Base-by-base conservation (phyloP, 1,140 invertebrate genomes). In the Drosophila grimshawi region DNA sequence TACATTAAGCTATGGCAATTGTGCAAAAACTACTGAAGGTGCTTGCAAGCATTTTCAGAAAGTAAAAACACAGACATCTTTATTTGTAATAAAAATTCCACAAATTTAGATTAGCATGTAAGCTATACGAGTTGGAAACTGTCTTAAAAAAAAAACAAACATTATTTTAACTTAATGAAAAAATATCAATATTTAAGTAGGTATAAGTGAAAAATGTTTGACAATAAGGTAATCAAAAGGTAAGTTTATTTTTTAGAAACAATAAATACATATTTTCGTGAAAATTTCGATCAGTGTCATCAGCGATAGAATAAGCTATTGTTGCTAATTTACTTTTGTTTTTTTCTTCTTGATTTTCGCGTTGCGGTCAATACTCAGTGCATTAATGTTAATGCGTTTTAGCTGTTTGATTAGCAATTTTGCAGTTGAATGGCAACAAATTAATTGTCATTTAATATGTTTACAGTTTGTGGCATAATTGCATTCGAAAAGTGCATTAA, bases 381-480 rank as follows among this genome's bases (percentile, higher is more conserved):
- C 37, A 82, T 88, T 76, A 82, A 79, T 76, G 65, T 79, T 86
- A 86, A 86, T 88, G 83, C 65, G 80, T 76, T 82, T 86, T 73
- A 37, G 52, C 60, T 86, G 83, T 86, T 82, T 79, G 57, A 75
- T 52, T 80, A 65, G 75, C 65, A 81, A 62, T 81, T 81, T 79
- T 79, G 46, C 65, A 79, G 65, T 64, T 88, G 71, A 83, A 82
- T 86, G 71, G 73, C 76, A 72, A 37, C 67, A 86, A 86, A 86
- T 88, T 88, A 88, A 86, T 82, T 88, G 71, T 73, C 76, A 86
- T 86, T 82, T 88, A 88, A 79, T 88, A 68, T 86, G 64, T 60
- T 64, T 65, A 68, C 51, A 63, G 51, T 76, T 69, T 70, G 74
- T 56, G 51, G 63, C 45, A 53, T 79, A 86, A 86, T 79, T 86